Conservation (phyloP, 1,140 invertebrate genomes). For the Coptotermes formosanus region DNA sequence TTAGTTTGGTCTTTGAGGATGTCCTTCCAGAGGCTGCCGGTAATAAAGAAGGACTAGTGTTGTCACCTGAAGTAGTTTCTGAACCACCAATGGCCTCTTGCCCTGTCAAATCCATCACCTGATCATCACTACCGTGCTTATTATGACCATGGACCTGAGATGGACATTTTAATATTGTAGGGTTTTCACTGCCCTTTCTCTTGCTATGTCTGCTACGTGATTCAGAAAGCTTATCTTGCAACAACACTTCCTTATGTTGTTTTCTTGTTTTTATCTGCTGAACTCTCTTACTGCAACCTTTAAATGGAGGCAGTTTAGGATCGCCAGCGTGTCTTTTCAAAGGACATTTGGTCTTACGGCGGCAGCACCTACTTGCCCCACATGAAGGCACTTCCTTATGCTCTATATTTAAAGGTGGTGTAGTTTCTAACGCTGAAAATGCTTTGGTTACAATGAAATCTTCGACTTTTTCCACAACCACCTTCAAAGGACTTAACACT, state of each 20-base stretch:
- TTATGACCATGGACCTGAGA: neutral
- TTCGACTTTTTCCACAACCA: neutral
- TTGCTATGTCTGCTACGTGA: neutral
- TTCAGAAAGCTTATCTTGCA: neutral
- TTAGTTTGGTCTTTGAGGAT: neutral
- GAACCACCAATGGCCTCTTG: neutral
- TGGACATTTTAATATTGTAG: neutral
- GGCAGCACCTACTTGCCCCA: neutral
- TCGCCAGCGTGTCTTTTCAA: neutral
- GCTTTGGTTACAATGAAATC: conserved; percentile 1
- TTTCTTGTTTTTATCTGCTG: neutral
- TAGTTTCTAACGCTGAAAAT: neutral
- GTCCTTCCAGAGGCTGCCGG: neutral
- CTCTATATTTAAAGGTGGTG: neutral
- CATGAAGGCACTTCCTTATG: neutral
- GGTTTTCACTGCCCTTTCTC: neutral
- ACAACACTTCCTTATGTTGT: neutral
- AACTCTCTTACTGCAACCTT: neutral
- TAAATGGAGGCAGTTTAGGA: neutral
- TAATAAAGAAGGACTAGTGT: neutral
- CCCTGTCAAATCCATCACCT: neutral
- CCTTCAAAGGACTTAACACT: neutral
- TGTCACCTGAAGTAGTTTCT: neutral
- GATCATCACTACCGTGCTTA: neutral
- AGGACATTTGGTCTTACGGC: neutral